These are phyloP conservation scores for Thecophora atra DNA, from an alignment of 2,888 invertebrate species.

Conservation along the genomic window DNA sequence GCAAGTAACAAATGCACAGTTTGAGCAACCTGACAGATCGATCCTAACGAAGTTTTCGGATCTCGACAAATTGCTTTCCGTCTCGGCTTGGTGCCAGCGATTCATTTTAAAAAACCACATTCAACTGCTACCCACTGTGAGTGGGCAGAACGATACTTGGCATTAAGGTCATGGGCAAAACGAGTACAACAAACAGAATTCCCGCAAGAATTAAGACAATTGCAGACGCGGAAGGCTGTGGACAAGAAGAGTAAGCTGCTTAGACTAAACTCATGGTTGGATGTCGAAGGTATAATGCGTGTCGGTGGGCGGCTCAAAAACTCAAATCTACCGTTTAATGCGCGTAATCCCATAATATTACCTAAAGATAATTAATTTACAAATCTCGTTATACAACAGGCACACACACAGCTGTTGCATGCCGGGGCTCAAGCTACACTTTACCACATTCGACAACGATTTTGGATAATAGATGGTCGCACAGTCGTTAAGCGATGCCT, in stretches of 20 bases:
- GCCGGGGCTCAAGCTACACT: not conserved
- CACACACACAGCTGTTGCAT: not conserved
- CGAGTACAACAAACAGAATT: not conserved
- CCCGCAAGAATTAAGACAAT: not conserved
- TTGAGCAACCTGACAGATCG: not conserved
- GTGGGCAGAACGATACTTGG: constrained; percentile 4
- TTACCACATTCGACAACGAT: not conserved
- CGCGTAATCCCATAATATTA: not conserved
- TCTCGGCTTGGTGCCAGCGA: constrained; percentile 15
- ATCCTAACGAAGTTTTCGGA: not conserved
- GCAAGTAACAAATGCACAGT: not conserved
- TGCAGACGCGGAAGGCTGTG: not conserved
- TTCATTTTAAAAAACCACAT: not conserved
- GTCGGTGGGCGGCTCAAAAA: constrained; percentile 10
- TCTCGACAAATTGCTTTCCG: not conserved
- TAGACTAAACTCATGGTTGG: not conserved
- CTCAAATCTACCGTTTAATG: not conserved
- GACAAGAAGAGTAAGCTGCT: not conserved
- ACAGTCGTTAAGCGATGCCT: not conserved
- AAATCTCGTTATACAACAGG: not conserved
- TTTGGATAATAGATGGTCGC: constrained; percentile 1
- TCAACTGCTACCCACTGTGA: not conserved
- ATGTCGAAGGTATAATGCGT: constrained; percentile 7
- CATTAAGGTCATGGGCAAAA: not conserved
- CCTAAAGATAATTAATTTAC: constrained; percentile 4